Evolutionary conservation across 2,113 vertebrate genomes (phyloP).

Genomic region (Chlamydotis undulata): DNA sequence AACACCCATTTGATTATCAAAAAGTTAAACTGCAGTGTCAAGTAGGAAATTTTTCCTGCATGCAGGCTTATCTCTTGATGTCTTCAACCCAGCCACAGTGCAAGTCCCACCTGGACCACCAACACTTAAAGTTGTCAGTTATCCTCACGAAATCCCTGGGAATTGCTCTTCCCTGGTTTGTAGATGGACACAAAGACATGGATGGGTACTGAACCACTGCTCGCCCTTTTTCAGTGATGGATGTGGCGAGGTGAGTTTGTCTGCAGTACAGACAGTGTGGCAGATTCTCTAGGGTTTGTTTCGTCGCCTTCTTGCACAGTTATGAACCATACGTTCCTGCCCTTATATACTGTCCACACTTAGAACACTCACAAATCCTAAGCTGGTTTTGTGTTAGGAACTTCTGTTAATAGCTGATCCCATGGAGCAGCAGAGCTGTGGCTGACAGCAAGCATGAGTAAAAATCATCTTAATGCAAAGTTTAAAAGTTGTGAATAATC

Average conservation of each 20-base stretch:
- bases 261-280: neutral
- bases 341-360: neutral
- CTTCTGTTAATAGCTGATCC: neutral
- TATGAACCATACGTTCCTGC: neutral
- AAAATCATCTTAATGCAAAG: neutral
- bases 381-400: neutral
- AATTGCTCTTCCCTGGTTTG: neutral
- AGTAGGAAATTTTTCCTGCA: neutral
- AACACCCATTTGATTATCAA: neutral
- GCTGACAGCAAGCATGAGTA: slow-evolving; percentile 1
- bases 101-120: neutral
- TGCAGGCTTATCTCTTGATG: neutral
- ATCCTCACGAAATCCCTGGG: neutral
- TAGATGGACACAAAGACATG: neutral
- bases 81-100: neutral
- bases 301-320: neutral
- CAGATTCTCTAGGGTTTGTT: neutral
- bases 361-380: neutral
- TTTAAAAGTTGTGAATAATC: slow-evolving; percentile 5
- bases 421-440: neutral
- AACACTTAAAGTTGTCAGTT: neutral
- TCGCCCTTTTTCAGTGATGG: neutral
- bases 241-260: neutral
- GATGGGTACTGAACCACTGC: neutral
- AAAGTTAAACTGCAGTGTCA: neutral